Base-by-base conservation (phyloP, 2,113 vertebrate species). In the Rousettus leschenaultii region DNA sequence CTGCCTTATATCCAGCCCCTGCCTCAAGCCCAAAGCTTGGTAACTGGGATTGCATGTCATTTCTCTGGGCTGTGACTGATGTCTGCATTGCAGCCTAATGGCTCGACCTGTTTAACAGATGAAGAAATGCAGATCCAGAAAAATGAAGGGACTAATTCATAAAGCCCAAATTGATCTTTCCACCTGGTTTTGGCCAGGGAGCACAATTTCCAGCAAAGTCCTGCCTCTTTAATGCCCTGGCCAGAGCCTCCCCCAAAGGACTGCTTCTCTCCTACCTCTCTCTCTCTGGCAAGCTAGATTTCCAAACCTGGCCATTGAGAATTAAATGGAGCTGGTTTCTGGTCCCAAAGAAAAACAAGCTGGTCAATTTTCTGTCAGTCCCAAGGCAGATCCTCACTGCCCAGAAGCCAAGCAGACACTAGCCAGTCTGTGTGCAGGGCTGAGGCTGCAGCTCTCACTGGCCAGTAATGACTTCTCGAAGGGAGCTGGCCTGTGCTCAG, bases 121-220 rank as follows among this genome's bases (percentile, higher is more conserved):
- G 94, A 93, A 70, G 48, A 75, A 96, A 95, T 38, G 95, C 70
- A 96, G 68, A 65, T 68, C 43, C 86, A 65, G 85, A 94, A 70
- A 91, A 68, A 85, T 95, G 87, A 98, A 98, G 97, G 91, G 92
- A 55, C 95, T 85, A 40, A 97, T 97, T 96, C 95, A 97, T 96
- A 82, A 97, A 94, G 94, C 40, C 53, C 86, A 88, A 11, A 90
- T 96, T 96, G 96, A 95, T 97, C 96, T 97, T 98, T 97, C 96
- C 92, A 97, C 97, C 97, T 97, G 96, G 97, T 66, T 87, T 91
- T 97, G 95, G 96, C 96, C 35, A 79, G 38, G 24, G 33, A 93
- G 33, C 79, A 78, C 95, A 86, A 75, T 95, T 97, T 96, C 96
- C 96, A 97, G 96, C 94, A 95, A 96, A 97, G 68, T 79, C 63